Evolutionary conservation across 2,888 invertebrate genomes (phyloP).

Genomic region (Apodemia mormo): DNA sequence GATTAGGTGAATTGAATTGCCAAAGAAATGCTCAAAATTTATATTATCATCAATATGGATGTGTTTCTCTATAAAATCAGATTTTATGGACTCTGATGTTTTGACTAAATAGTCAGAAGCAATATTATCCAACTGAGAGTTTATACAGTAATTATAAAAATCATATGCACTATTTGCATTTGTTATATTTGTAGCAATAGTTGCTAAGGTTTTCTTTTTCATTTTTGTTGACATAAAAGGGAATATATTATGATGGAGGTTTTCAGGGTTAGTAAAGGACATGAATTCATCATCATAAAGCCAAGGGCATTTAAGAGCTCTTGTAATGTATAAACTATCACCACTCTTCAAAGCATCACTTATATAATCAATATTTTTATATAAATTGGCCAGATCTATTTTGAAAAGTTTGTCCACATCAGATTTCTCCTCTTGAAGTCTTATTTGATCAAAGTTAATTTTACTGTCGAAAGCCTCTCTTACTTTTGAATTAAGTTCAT

Average conservation of each 20-base stretch:
- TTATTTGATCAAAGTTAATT: slow-evolving; percentile 44
- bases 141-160: slow-evolving; percentile 7
- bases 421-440: slow-evolving; percentile 41
- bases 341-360: slow-evolving; percentile 54
- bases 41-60: not conserved
- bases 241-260: slow-evolving; percentile 53
- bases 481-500: slow-evolving; percentile 34
- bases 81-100: not conserved
- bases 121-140: not conserved
- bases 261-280: slow-evolving; percentile 47
- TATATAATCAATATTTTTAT: slow-evolving; percentile 53
- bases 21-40: slow-evolving; percentile 5
- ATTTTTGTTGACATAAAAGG: slow-evolving; percentile 60
- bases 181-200: slow-evolving; percentile 39
- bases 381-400: slow-evolving; percentile 60
- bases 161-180: not conserved
- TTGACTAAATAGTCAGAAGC: not conserved
- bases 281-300: slow-evolving; percentile 44
- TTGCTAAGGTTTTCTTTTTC: slow-evolving; percentile 52
- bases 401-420: slow-evolving; percentile 59
- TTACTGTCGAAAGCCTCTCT: slow-evolving; percentile 28
- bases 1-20: not conserved
- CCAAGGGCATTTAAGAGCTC: slow-evolving; percentile 57
- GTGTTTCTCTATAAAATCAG: not conserved
- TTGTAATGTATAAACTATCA: slow-evolving; percentile 53